Evolutionary conservation across 2,888 invertebrate species (phyloP).

Genomic region (Dastarcus helophoroides): DNA sequence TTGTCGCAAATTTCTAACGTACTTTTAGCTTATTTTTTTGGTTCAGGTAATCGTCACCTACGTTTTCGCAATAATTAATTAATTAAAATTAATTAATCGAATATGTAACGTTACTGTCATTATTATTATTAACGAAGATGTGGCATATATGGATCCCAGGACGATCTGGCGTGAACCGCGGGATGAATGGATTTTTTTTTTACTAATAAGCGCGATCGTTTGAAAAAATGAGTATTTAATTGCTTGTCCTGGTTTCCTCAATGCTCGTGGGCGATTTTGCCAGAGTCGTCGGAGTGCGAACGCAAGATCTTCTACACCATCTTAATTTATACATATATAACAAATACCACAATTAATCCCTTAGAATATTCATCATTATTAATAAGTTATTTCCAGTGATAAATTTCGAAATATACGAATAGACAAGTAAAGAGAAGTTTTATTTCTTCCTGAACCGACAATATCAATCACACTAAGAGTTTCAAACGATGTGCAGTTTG

Average conservation of each 20-base stretch:
- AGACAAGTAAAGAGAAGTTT: too few species aligned
- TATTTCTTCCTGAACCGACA: too few species aligned
- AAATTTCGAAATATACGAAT: too few species aligned
- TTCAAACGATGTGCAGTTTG: too few species aligned
- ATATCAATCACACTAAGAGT: too few species aligned
- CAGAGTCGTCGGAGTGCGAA: too few species aligned
- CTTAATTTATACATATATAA: too few species aligned
- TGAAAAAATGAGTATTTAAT: slow-evolving; percentile 28
- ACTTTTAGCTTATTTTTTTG: too few species aligned
- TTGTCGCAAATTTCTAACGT: too few species aligned
- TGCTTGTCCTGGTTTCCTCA: slow-evolving; percentile 36
- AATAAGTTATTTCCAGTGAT: slow-evolving; percentile 9
- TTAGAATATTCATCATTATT: too few species aligned
- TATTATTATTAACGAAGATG: slow-evolving; percentile 9
- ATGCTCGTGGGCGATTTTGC: slow-evolving; percentile 24
- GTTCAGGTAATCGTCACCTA: slow-evolving; percentile 20
- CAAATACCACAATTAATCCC: slow-evolving; percentile 12
- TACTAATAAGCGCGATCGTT: slow-evolving; percentile 14
- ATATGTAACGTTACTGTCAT: slow-evolving; percentile 17
- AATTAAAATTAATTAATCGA: too few species aligned
- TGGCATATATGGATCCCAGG: slow-evolving; percentile 29
- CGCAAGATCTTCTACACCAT: slow-evolving; percentile 10
- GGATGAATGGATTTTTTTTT: slow-evolving; percentile 11
- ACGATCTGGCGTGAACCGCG: slow-evolving; percentile 30
- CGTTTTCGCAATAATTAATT: too few species aligned